Conservation (phyloP, 1,140 invertebrate species). For the Hylyphantes graminicola region DNA sequence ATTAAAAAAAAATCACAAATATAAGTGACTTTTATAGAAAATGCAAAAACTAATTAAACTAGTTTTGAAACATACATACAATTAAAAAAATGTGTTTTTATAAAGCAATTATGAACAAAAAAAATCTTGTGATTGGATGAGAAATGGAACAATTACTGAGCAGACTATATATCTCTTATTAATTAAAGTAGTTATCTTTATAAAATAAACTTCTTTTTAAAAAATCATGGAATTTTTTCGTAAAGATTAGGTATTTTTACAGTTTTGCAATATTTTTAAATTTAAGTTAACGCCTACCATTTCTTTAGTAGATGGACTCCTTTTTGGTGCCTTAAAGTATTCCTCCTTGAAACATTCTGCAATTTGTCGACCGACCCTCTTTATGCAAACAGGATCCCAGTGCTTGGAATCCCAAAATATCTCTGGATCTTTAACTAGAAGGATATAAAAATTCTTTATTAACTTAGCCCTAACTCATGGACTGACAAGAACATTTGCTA, state of each 20-base stretch:
- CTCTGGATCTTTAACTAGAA: slow-evolving; percentile 45
- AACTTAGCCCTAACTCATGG: too few species aligned
- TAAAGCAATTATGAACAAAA: not conserved
- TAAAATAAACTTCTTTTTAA: not conserved
- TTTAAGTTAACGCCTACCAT: not conserved
- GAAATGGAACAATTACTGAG: not conserved
- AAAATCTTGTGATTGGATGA: not conserved
- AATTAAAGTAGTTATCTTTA: too few species aligned
- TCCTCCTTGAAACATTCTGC: slow-evolving; percentile 51
- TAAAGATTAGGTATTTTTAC: not conserved
- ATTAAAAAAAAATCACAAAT: too few species aligned
- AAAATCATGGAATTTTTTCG: not conserved
- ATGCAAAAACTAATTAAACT: too few species aligned
- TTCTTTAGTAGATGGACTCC: slow-evolving; percentile 45
- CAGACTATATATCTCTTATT: too few species aligned
- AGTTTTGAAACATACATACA: too few species aligned
- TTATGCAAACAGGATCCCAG: slow-evolving; percentile 44
- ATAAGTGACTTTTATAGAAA: too few species aligned
- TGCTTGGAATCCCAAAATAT: slow-evolving; percentile 35
- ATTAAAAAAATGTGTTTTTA: too few species aligned
- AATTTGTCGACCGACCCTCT: slow-evolving; percentile 48
- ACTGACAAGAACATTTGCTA: too few species aligned
- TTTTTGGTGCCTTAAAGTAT: slow-evolving; percentile 34
- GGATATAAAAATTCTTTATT: not conserved
- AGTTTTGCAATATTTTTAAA: not conserved